These are phyloP conservation scores for Acleris cristana DNA, from an alignment of 2,888 invertebrate genomes.

Conservation along the genomic window DNA sequence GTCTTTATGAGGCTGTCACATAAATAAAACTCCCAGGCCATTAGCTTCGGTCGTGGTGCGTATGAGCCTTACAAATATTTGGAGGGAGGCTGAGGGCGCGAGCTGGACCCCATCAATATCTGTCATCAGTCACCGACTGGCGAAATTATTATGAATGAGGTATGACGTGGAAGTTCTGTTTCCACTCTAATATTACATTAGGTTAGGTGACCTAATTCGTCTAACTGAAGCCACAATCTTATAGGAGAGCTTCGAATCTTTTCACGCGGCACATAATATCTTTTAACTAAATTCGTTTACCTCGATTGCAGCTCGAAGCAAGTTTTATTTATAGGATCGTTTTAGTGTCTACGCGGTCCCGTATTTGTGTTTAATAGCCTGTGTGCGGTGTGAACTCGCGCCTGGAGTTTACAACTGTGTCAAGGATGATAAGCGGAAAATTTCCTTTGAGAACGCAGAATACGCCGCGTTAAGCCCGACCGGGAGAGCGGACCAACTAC, in stretches of 20 bases:
- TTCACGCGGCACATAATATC: not conserved
- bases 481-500: conserved; percentile 48
- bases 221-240: conserved; percentile 1
- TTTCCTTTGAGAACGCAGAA: conserved; percentile 58
- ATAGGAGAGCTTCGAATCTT: not conserved
- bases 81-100: conserved; percentile 59
- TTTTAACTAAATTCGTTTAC: not conserved
- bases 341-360: conserved; percentile 37
- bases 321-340: conserved; percentile 23
- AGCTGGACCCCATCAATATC: conserved; percentile 75
- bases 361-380: conserved; percentile 43
- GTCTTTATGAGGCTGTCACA: conserved; percentile 70
- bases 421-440: conserved; percentile 69
- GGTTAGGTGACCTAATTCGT: conserved; percentile 68
- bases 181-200: conserved; percentile 64
- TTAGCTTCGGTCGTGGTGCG: conserved; percentile 56
- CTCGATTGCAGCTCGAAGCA: not conserved
- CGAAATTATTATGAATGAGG: conserved; percentile 73
- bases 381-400: conserved; percentile 44
- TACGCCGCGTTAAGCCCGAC: conserved; percentile 45
- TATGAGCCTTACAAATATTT: conserved; percentile 61
- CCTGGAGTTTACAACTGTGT: conserved; percentile 54
- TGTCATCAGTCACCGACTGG: conserved; percentile 74
- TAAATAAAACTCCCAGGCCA: conserved; percentile 71
- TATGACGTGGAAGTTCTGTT: conserved; percentile 61